Evolutionary conservation across 2,113 vertebrate species (phyloP).

Genomic region (Neotoma lepida): DNA sequence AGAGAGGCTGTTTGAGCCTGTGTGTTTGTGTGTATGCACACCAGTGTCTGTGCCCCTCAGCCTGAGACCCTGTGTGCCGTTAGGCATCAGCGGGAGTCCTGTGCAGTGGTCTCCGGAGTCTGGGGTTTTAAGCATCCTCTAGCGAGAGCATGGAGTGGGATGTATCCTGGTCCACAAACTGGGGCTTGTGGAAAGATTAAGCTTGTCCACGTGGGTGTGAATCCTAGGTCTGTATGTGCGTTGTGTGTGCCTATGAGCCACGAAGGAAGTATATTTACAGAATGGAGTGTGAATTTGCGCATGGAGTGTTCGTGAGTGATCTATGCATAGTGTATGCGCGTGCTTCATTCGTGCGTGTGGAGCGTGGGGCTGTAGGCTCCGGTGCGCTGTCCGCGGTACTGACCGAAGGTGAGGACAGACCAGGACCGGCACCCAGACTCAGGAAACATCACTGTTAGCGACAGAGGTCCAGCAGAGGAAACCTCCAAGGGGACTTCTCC

Average conservation of each 20-base stretch:
- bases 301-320: not conserved
- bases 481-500: not conserved
- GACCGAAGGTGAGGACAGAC: not conserved
- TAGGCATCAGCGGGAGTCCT: not conserved
- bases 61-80: not conserved
- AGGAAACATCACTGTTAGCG: not conserved
- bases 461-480: not conserved
- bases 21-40: not conserved
- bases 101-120: not conserved
- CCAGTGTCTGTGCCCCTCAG: not conserved
- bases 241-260: not conserved
- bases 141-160: not conserved
- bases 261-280: not conserved
- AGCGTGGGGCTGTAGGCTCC: not conserved
- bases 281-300: not conserved
- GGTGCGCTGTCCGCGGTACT: constrained; percentile 69
- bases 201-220: not conserved
- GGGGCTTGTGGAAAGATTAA: not conserved
- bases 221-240: not conserved
- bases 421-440: not conserved
- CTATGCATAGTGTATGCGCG: not conserved
- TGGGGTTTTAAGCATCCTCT: not conserved
- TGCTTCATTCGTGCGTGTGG: not conserved
- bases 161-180: not conserved
- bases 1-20: not conserved